Evolutionary conservation across 2,888 invertebrate species (phyloP).

Genomic region (Diaphora mendica): DNA sequence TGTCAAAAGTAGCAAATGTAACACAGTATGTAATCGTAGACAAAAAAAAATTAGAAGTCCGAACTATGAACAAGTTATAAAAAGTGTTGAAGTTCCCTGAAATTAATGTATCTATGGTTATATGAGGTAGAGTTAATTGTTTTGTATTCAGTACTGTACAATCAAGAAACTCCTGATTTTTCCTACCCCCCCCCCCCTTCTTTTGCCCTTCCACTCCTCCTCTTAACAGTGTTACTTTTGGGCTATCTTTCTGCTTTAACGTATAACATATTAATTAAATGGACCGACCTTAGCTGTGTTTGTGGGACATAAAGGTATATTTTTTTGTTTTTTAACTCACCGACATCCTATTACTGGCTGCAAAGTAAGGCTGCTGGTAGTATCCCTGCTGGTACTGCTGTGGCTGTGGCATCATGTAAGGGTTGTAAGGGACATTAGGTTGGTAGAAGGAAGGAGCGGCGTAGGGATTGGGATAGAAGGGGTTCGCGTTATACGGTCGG

Average conservation of each 20-base stretch:
- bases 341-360: slow-evolving; percentile 80
- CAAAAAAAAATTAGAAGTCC: background rate
- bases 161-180: no score
- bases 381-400: slow-evolving; percentile 70
- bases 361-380: slow-evolving; percentile 79
- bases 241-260: no score
- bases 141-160: no score
- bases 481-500: slow-evolving; percentile 79
- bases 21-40: no score
- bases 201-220: background rate
- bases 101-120: background rate
- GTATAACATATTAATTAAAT: background rate
- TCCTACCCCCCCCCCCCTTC: no score
- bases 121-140: no score
- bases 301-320: background rate
- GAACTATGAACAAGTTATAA: no score
- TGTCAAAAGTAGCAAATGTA: background rate
- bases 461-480: slow-evolving; percentile 84
- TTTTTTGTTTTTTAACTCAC: slow-evolving; percentile 70
- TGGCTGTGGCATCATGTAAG: slow-evolving; percentile 76
- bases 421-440: slow-evolving; percentile 72
- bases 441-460: slow-evolving; percentile 76
- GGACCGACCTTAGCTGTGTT: background rate
- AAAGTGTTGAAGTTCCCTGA: no score
- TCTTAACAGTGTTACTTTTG: background rate